Evolutionary conservation across 2,113 vertebrate species (phyloP).

Genomic region (Apeltes quadracus): DNA sequence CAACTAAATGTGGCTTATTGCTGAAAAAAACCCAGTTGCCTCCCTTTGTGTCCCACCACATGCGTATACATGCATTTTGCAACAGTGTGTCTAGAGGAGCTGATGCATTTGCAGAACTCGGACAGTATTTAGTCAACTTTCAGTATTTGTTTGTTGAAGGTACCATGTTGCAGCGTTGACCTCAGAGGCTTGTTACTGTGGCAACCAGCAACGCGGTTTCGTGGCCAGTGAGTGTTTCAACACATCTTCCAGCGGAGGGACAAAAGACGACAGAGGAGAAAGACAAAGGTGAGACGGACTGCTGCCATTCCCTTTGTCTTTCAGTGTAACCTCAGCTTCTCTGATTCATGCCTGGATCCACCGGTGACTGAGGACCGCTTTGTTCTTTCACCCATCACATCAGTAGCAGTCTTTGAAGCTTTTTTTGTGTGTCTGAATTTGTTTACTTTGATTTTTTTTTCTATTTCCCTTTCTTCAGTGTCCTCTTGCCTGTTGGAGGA

Average conservation of each 20-base stretch:
- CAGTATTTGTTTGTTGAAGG: slow-evolving; percentile 42
- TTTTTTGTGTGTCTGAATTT: neutral
- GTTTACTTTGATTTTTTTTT: too few relatives aligned
- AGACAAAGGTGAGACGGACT: slow-evolving; percentile 53
- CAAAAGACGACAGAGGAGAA: slow-evolving; percentile 19
- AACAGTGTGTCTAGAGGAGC: neutral
- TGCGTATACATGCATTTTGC: neutral
- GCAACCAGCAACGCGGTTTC: slow-evolving; percentile 37
- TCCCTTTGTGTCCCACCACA: neutral
- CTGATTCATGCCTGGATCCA: neutral
- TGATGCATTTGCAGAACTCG: neutral
- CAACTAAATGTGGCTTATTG: neutral
- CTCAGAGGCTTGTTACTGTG: slow-evolving; percentile 65
- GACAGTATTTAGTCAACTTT: neutral
- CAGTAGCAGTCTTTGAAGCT: neutral
- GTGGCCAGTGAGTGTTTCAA: slow-evolving; percentile 38
- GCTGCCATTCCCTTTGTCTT: neutral
- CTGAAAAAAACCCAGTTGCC: neutral
- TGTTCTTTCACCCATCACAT: neutral
- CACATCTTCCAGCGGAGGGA: slow-evolving; percentile 10
- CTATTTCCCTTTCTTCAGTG: slow-evolving; percentile 17
- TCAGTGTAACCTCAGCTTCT: neutral
- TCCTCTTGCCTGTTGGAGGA: slow-evolving; percentile 52
- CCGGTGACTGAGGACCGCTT: neutral
- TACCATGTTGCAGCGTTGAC: slow-evolving; percentile 50